Base-by-base conservation (phyloP, 2,113 vertebrate species). In the Seriola aureovittata region DNA sequence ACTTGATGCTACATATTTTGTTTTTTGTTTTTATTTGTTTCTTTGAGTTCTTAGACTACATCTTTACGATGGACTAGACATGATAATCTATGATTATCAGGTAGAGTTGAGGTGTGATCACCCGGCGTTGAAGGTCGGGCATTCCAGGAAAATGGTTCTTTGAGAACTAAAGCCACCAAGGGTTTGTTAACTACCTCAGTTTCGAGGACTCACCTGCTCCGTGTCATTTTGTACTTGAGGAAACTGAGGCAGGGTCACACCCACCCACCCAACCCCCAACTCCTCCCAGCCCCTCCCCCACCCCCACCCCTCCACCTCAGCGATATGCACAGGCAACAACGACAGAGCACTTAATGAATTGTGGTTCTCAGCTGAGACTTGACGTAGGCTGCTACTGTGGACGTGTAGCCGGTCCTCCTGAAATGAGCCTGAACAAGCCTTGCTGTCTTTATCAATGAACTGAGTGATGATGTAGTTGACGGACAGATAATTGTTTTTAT, bases 101-200 rank as follows among this genome's bases (percentile, higher is more conserved):
- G 85, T 89, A 76, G 93, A 92, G 95, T 94, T 68, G 32, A 96
- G 96, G 96, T 96, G 96, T 95, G 96, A 96, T 95, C 95, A 95
- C 96, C 96, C 95, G 95, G 93, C 94, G 94, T 95, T 94, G 94
- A 96, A 96, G 95, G 95, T 96, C 95, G 96, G 96, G 95, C 96
- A 95, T 97, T 96, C 95, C 96, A 97, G 96, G 85, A 96, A 96
- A 96, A 93, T 94, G 95, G 96, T 97, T 97, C 96, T 96, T 95
- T 96, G 92, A 95, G 96, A 97, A 96, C 96, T 95, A 93, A 3
- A 52, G 75, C 96, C 96, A 40, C 95, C 94, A 94, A 96, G 95
- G 96, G 97, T 97, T 96, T 94, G 96, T 96, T 96, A 96, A 96
- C 97, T 98, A 98, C 97, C 97, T 98, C 97, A 94, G 96, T 96